These are phyloP conservation scores for Scelioninae gen. 1 DNA, from an alignment of 2,888 invertebrate genomes.

Conservation along the genomic window DNA sequence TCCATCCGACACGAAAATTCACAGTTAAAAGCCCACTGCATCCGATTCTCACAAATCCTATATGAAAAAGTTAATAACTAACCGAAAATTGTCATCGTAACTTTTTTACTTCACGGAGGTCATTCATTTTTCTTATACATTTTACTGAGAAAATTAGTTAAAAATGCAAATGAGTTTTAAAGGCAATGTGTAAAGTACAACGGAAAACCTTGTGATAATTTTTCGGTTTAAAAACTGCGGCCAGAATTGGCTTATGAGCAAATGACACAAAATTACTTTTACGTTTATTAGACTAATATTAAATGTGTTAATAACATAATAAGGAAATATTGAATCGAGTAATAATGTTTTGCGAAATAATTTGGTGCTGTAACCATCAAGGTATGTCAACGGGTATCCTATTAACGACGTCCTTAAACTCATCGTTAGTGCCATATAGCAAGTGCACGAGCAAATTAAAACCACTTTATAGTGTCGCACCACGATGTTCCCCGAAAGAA, in stretches of 20 bases:
- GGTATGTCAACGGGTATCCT: constrained; percentile 25
- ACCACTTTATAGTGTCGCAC: constrained; percentile 32
- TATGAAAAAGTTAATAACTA: constrained; percentile 16
- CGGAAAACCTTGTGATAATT: too few species aligned
- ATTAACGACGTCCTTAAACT: constrained; percentile 47
- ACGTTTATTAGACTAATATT: constrained; percentile 1
- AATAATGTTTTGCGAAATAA: constrained; percentile 27
- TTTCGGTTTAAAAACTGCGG: too few species aligned
- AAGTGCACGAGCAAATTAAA: constrained; percentile 29
- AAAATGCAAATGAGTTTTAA: too few species aligned
- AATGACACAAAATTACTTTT: constrained; percentile 16
- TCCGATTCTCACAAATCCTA: constrained; percentile 75
- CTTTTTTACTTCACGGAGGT: constrained; percentile 7
- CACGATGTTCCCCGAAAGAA: constrained; percentile 9
- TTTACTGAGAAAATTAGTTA: too few species aligned
- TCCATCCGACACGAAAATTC: constrained; percentile 70
- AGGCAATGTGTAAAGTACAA: too few species aligned
- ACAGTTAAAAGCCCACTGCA: constrained; percentile 75
- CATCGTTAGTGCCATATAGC: constrained; percentile 28
- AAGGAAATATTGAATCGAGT: constrained; percentile 16
- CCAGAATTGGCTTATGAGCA: constrained; percentile 34
- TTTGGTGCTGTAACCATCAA: constrained; percentile 19
- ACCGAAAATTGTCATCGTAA: neutral
- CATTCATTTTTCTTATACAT: constrained; percentile 23
- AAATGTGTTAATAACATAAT: constrained; percentile 16